Conservation (phyloP, 2,113 vertebrate genomes). For the Limnothrissa miodon region DNA sequence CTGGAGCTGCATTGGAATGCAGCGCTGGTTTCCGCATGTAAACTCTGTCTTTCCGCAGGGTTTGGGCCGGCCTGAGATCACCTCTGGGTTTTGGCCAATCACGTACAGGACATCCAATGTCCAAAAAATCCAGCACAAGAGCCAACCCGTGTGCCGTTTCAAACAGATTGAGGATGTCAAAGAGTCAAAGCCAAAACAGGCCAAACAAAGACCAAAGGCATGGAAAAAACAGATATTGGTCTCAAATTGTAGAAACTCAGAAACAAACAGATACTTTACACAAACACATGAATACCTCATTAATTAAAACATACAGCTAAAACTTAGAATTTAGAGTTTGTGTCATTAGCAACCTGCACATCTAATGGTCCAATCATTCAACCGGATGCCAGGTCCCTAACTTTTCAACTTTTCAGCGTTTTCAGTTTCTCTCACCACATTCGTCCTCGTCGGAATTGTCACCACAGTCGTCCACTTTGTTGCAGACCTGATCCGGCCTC, state of each 20-base stretch:
- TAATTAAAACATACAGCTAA: not conserved
- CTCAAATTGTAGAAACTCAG: not conserved
- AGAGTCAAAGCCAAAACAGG: not conserved
- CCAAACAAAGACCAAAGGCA: constrained; percentile 6
- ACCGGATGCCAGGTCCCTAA: not conserved
- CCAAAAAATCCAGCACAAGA: not conserved
- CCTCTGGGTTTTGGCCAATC: constrained; percentile 68
- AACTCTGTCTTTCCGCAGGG: constrained; percentile 95
- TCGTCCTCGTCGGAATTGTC: constrained; percentile 94
- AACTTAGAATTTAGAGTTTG: not conserved
- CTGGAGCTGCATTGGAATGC: constrained; percentile 83
- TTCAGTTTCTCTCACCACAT: constrained; percentile 74
- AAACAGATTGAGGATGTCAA: not conserved
- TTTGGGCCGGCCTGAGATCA: constrained; percentile 72
- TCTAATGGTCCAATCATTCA: not conserved
- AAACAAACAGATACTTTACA: constrained; percentile 13
- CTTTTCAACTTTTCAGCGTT: not conserved
- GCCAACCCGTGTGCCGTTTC: not conserved
- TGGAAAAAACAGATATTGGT: not conserved
- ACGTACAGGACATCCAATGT: not conserved
- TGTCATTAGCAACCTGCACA: not conserved
- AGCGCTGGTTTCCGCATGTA: constrained; percentile 84
- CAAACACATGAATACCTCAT: not conserved
- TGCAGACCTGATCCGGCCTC: constrained; percentile 83
- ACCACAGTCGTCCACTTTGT: constrained; percentile 92